phyloP scores from a whole-genome alignment of 2,888 invertebrate genomes.

The Oscheius sp. region DNA sequence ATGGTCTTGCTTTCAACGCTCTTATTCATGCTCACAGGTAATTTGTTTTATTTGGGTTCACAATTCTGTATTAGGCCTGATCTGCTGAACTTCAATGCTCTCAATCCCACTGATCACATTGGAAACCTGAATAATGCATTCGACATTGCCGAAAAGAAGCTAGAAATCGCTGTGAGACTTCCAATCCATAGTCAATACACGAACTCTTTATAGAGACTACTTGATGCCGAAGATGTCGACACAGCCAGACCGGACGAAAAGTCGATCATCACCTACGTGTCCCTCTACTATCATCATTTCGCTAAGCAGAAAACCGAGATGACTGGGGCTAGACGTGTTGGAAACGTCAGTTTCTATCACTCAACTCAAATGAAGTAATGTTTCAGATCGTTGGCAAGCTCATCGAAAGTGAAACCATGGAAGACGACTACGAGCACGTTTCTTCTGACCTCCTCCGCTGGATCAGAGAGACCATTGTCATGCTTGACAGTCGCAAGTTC shows the following conservation, averaged over 20 bases:
- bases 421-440: conserved; percentile 87
- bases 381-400: conserved; percentile 92
- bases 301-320: conserved; percentile 98
- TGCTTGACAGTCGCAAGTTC: conserved; percentile 77
- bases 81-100: conserved; percentile 81
- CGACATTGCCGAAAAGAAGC: conserved; percentile 89
- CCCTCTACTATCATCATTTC: conserved; percentile 98
- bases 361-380: not conserved
- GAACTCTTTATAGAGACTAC: conserved; percentile 76
- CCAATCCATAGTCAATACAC: not conserved
- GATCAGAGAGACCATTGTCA: conserved; percentile 87
- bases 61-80: conserved; percentile 82
- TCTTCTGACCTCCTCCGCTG: conserved; percentile 89
- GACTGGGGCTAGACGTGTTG: conserved; percentile 95
- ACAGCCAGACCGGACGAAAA: conserved; percentile 83
- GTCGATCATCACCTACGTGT: conserved; percentile 97
- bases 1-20: conserved; percentile 96
- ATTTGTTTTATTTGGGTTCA: not conserved
- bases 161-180: conserved; percentile 83
- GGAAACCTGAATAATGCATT: conserved; percentile 98
- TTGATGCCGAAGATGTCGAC: conserved; percentile 97
- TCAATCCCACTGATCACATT: conserved; percentile 86
- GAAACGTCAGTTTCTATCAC: conserved; percentile 81
- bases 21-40: conserved; percentile 91
- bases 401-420: conserved; percentile 93